Conservation (phyloP, 1,140 invertebrate species). For the Bombus ignitus region DNA sequence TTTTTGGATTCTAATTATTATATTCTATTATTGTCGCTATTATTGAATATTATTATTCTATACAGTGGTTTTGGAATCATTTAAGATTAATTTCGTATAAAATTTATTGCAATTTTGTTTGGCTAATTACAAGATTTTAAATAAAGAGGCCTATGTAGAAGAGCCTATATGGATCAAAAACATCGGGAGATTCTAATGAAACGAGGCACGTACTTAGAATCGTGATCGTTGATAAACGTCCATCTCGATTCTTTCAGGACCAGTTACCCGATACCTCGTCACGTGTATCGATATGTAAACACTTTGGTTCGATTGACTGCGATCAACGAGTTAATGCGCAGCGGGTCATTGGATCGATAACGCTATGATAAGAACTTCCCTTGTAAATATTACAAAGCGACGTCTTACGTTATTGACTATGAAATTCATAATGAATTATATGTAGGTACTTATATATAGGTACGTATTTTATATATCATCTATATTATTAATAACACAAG, state of each 20-base stretch:
- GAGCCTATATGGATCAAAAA: background rate
- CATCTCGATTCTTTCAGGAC: constrained; percentile 29
- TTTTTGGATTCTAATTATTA: too few relatives aligned
- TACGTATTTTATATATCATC: background rate
- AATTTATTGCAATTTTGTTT: background rate
- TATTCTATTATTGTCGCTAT: background rate
- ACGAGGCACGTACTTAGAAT: constrained; percentile 2
- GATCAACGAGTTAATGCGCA: constrained; percentile 43
- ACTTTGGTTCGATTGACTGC: constrained; percentile 28
- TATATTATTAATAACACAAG: background rate
- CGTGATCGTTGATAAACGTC: constrained; percentile 33
- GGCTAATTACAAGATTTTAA: background rate
- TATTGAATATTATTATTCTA: background rate
- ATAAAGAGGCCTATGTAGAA: too few relatives aligned
- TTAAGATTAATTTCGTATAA: background rate
- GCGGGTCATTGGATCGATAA: background rate
- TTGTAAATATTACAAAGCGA: background rate
- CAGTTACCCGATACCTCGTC: constrained; percentile 57
- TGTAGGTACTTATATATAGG: background rate
- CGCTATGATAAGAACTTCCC: background rate
- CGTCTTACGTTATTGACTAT: background rate
- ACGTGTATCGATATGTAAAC: constrained; percentile 44
- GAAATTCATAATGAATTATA: background rate
- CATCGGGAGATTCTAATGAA: background rate
- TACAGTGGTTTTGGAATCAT: background rate